These are phyloP conservation scores for Aptenodytes patagonicus DNA, from an alignment of 2,113 vertebrate species.

Conservation along the genomic window DNA sequence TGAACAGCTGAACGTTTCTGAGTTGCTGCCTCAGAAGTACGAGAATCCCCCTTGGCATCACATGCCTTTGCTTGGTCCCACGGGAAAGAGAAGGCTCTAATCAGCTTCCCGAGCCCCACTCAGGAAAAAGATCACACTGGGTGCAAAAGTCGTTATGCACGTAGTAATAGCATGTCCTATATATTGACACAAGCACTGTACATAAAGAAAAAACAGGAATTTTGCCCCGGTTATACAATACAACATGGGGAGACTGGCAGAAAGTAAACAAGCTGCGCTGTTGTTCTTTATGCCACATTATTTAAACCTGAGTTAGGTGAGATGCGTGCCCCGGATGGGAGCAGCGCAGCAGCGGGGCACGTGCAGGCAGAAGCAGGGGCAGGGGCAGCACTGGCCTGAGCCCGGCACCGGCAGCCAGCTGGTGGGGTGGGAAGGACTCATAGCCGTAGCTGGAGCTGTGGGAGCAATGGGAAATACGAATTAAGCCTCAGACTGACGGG, in stretches of 20 bases:
- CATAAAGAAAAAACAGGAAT: background rate
- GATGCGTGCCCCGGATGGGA: background rate
- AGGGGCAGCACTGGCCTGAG: background rate
- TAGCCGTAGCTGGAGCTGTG: background rate
- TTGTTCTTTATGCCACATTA: background rate
- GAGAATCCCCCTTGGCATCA: background rate
- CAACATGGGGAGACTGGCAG: background rate
- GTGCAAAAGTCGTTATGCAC: background rate
- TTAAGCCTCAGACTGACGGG: background rate
- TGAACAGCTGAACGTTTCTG: background rate
- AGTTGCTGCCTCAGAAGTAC: background rate
- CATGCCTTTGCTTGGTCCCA: background rate
- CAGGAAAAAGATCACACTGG: background rate
- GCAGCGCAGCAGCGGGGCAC: rapidly evolving
- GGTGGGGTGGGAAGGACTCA: background rate
- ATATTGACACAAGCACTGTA: background rate
- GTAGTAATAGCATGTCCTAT: background rate
- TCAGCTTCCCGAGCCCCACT: background rate
- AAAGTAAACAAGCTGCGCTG: background rate
- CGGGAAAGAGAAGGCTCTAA: background rate
- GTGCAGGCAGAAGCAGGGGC: background rate
- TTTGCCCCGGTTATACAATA: background rate
- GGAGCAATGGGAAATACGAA: rapidly evolving
- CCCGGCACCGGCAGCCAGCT: rapidly evolving
- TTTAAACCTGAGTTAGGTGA: background rate